These are phyloP conservation scores for Phalacrocorax carbo DNA, from an alignment of 2,113 vertebrate species.

Conservation along the genomic window DNA sequence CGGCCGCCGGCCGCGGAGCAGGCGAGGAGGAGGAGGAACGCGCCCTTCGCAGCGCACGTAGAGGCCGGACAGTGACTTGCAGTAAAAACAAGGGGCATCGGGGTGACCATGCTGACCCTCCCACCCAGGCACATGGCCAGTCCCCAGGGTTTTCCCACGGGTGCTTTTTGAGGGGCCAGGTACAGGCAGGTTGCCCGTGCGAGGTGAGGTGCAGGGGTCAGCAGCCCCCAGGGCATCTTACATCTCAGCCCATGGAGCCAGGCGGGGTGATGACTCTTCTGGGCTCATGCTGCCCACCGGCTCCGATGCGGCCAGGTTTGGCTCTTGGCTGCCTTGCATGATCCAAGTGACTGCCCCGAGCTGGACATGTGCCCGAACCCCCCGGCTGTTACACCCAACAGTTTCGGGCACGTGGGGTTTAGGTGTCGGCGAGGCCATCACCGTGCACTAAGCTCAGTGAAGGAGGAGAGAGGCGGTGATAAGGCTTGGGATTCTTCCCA, in stretches of 20 bases:
- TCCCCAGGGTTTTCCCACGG: fast-evolving
- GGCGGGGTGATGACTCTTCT: not conserved
- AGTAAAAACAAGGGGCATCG: not conserved
- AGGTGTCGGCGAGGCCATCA: fast-evolving
- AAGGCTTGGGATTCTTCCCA: not conserved
- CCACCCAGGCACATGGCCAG: fast-evolving
- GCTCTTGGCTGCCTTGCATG: fast-evolving
- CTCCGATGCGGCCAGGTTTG: fast-evolving
- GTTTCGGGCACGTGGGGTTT: not conserved
- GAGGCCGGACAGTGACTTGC: fast-evolving
- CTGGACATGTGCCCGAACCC: fast-evolving
- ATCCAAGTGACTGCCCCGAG: fast-evolving
- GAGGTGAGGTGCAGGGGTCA: not conserved
- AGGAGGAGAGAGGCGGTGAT: fast-evolving
- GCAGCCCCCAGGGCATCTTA: not conserved
- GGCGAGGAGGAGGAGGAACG: not conserved
- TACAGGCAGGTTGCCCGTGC: fast-evolving
- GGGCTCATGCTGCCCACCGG: not conserved
- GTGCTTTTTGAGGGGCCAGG: too few species aligned
- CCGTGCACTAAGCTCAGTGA: fast-evolving
- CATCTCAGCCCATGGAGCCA: too few species aligned
- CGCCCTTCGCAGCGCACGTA: fast-evolving
- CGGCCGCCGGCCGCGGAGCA: not conserved
- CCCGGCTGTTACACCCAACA: not conserved
- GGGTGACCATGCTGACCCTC: too few species aligned